These are phyloP conservation scores for Pionites leucogaster DNA, from an alignment of 2,113 vertebrate species.

Conservation along the genomic window DNA sequence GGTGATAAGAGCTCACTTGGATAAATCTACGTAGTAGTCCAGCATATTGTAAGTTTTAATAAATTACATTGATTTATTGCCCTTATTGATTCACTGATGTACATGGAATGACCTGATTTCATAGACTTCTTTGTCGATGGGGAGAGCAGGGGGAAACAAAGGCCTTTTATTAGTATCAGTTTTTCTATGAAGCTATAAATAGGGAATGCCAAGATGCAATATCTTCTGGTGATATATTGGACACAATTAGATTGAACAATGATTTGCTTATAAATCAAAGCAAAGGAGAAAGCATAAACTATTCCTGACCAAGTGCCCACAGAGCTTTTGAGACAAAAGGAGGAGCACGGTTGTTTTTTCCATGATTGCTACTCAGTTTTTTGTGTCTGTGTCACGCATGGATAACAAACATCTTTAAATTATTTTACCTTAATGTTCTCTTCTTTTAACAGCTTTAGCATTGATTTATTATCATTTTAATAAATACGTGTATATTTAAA, in stretches of 20 bases:
- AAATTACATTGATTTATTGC: conserved; percentile 65
- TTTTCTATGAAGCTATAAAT: conserved; percentile 69
- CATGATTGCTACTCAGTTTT: not conserved
- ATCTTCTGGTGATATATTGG: conserved; percentile 60
- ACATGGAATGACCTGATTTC: conserved; percentile 57
- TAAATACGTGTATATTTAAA: not conserved
- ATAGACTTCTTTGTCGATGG: conserved; percentile 43
- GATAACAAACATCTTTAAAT: conserved; percentile 2
- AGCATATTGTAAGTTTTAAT: conserved; percentile 52
- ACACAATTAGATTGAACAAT: conserved; percentile 71
- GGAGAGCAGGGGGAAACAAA: not conserved
- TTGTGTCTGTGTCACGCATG: not conserved
- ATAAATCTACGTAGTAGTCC: not conserved
- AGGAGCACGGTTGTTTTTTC: not conserved
- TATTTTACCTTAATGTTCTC: not conserved
- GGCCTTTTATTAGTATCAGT: conserved; percentile 71
- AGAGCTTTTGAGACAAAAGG: conserved; percentile 45
- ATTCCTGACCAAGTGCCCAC: conserved; percentile 45
- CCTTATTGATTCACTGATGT: conserved; percentile 48
- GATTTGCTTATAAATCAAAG: conserved; percentile 72
- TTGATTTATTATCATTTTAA: conserved; percentile 3
- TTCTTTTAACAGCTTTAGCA: not conserved
- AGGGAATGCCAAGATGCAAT: conserved; percentile 50
- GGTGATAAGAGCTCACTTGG: not conserved
- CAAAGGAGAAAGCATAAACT: conserved; percentile 56